These are phyloP conservation scores for Catostylus mosaicus DNA, from an alignment of 30 jellyfish, hydroid and myxozoan species.

Conservation along the genomic window DNA sequence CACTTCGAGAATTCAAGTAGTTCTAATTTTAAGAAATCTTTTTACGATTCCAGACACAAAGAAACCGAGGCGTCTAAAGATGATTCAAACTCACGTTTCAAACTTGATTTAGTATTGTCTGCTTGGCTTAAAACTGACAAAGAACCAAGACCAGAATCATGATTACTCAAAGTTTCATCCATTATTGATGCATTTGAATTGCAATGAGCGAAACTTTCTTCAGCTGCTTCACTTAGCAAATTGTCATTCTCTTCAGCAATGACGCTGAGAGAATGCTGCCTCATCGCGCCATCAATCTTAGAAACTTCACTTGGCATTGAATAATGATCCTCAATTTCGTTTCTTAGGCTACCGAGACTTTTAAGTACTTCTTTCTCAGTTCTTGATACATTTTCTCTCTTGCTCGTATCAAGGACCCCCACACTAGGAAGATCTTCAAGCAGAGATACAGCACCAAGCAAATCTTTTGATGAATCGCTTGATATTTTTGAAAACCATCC, in stretches of 20 bases:
- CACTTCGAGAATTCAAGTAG: no score
- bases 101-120: background rate
- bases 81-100: background rate
- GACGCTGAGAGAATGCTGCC: slow-evolving; percentile 32
- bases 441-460: slow-evolving; percentile 32
- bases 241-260: slow-evolving; percentile 48
- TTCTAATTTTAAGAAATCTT: no score
- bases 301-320: slow-evolving; percentile 2
- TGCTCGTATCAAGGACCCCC: background rate
- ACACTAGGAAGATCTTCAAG: slow-evolving; percentile 13
- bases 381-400: background rate
- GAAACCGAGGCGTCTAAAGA: no score
- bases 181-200: background rate
- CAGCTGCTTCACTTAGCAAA: background rate
- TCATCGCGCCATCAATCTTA: background rate
- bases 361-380: background rate
- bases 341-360: background rate
- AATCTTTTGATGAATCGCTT: slow-evolving; percentile 34
- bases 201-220: background rate
- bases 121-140: background rate
- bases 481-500: slow-evolving; percentile 54
- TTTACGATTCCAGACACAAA: no score
- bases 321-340: slow-evolving; percentile 14
- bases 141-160: slow-evolving; percentile 32
- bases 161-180: background rate